Conservation (phyloP, 2,113 vertebrate genomes). For the Ursus arctos region DNA sequence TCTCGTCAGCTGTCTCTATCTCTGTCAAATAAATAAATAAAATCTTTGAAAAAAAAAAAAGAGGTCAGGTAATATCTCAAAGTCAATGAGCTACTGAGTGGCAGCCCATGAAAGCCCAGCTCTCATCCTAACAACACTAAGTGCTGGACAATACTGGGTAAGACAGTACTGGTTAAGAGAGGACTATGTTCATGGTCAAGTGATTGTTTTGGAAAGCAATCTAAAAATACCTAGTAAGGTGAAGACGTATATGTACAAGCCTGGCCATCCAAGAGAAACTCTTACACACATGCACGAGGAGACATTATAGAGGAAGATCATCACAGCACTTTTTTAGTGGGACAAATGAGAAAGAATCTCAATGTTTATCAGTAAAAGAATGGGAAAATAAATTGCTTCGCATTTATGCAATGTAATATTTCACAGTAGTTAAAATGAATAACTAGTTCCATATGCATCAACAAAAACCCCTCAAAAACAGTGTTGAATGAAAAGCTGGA, state of each 20-base stretch:
- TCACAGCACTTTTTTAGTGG: not conserved
- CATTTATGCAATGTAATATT: not conserved
- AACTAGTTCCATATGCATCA: not conserved
- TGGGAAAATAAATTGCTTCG: not conserved
- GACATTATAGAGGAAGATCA: not conserved
- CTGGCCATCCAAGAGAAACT: not conserved
- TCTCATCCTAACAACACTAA: not conserved
- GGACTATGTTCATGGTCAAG: not conserved
- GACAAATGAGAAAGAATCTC: not conserved
- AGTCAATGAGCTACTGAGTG: not conserved
- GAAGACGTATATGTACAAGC: not conserved
- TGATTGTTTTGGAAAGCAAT: not conserved
- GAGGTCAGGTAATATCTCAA: not conserved
- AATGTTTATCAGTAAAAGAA: not conserved
- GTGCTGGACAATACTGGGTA: not conserved
- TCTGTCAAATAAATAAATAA: too few relatives aligned
- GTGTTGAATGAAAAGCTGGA: not conserved
- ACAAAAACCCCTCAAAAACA: not conserved
- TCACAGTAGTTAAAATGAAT: conserved; percentile 10
- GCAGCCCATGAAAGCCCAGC: not conserved
- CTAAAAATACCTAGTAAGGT: not conserved
- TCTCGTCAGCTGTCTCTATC: too few relatives aligned
- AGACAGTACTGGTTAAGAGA: not conserved
- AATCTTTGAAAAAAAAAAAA: not conserved
- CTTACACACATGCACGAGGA: not conserved